Conservation (phyloP, 2,797 vertebrate species). For the Labroides dimidiatus region DNA sequence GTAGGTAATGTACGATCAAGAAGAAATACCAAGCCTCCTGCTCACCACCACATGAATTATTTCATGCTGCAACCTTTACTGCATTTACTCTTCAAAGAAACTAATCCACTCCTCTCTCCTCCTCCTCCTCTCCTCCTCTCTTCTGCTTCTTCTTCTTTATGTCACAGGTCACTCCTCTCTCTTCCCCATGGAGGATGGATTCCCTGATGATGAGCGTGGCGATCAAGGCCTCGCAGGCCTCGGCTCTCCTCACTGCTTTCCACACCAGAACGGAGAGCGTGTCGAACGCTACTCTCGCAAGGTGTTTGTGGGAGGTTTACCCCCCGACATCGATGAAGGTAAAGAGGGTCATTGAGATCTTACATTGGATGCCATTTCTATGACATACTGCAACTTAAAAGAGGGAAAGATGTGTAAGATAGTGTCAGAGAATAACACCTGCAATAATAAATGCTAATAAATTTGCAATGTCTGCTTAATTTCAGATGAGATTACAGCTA, state of each 20-base stretch:
- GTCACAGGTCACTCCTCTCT: constrained; percentile 95
- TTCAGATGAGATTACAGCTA: constrained; percentile 98
- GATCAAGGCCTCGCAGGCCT: constrained; percentile 94
- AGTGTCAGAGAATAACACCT: background rate
- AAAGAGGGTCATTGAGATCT: constrained; percentile 6
- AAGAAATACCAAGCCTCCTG: background rate
- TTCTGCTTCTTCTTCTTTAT: constrained; percentile 1
- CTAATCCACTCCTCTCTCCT: constrained; percentile 17
- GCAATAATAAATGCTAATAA: background rate
- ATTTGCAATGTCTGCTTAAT: constrained; percentile 15
- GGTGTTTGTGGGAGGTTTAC: constrained; percentile 97
- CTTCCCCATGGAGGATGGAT: constrained; percentile 99
- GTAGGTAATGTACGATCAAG: constrained; percentile 2
- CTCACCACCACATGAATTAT: background rate
- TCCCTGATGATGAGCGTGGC: constrained; percentile 95
- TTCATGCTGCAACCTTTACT: background rate
- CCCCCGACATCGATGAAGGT: constrained; percentile 99
- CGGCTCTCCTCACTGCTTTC: constrained; percentile 97
- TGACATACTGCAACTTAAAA: background rate
- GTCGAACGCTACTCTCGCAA: constrained; percentile 99
- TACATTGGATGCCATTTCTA: background rate
- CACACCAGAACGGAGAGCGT: constrained; percentile 98
- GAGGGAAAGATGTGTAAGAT: background rate
- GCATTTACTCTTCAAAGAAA: constrained; percentile 2
- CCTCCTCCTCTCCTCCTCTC: background rate